Evolutionary conservation across 1,140 invertebrate species (phyloP).

Genomic region (Halyomorpha halys): DNA sequence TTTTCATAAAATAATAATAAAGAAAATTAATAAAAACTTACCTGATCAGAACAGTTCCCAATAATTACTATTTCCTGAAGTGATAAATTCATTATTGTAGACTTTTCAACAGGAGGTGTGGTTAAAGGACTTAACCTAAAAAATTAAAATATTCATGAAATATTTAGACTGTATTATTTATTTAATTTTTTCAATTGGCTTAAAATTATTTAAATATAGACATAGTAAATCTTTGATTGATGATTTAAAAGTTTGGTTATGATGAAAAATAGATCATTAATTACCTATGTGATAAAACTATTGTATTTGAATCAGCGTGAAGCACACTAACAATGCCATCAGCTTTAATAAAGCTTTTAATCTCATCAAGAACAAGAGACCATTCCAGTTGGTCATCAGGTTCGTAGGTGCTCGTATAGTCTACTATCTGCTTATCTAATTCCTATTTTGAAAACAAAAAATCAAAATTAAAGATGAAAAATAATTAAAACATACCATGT

Average conservation of each 20-base stretch:
- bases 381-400: conserved; percentile 95
- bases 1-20: too few relatives aligned
- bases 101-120: conserved; percentile 78
- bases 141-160: conserved; percentile 30
- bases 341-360: conserved; percentile 87
- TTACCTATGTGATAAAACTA: conserved; percentile 71
- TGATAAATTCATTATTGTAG: conserved; percentile 71
- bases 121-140: conserved; percentile 69
- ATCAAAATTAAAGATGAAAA: neutral
- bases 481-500: too few relatives aligned
- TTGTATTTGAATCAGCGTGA: conserved; percentile 73
- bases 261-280: neutral
- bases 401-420: conserved; percentile 90
- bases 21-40: conserved; percentile 29
- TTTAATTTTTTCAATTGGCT: neutral
- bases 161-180: conserved; percentile 4
- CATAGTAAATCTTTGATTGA: neutral
- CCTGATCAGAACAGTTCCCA: conserved; percentile 84
- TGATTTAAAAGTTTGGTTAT: too few relatives aligned
- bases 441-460: conserved; percentile 43
- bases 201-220: neutral
- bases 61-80: conserved; percentile 92
- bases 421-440: conserved; percentile 80
- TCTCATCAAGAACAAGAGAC: conserved; percentile 88
- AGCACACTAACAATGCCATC: conserved; percentile 80